Evolutionary conservation across 2,888 invertebrate genomes (phyloP), one percentile per base, ranked within the genome.

Genomic region (Anoncus sp.): DNA sequence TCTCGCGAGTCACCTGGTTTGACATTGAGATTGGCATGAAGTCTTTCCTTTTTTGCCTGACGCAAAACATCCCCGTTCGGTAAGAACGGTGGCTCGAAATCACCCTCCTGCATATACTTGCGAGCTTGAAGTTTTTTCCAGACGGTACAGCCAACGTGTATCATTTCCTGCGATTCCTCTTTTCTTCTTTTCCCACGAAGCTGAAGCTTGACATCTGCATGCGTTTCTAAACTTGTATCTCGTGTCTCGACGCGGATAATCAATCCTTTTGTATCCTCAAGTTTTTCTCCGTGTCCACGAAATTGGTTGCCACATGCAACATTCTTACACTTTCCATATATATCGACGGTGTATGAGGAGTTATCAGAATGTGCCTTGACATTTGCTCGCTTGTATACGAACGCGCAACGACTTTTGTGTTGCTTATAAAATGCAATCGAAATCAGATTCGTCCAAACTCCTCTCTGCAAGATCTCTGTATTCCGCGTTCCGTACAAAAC

Each of bases 171-270:
- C n/a, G 16, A 16, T 16, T n/a, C 51, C 2, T 51, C 5, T 12
- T 14, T 20, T 24, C 71, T 20, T 2, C 53, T 14, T 7, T 35
- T 12, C 3, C 71, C 63, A 55, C 63, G 63, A 1, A 72, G 18
- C 47, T 71, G 67, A 31, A 73, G 75, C 16, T 72, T 76, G 2
- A 80, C 80, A 31, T 63, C 65, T 31, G 43, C 72, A 47, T 77
- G 75, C 38, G 55, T 55, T 12, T 43, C 49, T 10, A 16, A 24
- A 24, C 71, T 59, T 1, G 76, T 76, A 16, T 79, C 73, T 5
- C 69, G 69, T 1, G 73, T 76, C 22, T 60, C 20, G 6, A 75
- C 65, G 1, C 31, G 16, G 16, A 75, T 55, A 18, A 27, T 14
- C 4, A 75, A 10, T 18, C 47, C 20, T 12, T 47, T 65, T 14